Conservation (phyloP, 2,888 invertebrate genomes). For the Nemurella pictetii region DNA sequence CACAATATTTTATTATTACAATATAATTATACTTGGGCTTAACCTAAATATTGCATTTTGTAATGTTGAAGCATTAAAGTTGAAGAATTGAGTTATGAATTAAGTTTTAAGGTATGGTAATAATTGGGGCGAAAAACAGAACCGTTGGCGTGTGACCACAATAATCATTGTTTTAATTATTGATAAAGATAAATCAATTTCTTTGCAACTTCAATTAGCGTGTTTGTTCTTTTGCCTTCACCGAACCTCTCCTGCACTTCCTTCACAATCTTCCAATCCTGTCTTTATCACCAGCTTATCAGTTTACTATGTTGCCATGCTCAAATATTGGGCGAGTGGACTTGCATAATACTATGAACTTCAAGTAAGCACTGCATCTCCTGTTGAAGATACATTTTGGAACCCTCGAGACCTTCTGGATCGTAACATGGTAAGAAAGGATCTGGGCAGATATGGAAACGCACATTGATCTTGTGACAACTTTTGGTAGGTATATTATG, state of each 20-base stretch:
- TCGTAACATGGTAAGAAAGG: too few species aligned
- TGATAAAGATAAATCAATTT: neutral
- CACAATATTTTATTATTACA: slow-evolving; percentile 6
- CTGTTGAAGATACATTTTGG: too few species aligned
- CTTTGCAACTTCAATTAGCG: neutral
- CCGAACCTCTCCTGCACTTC: neutral
- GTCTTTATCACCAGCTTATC: neutral
- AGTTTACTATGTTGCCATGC: neutral
- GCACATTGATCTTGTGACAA: too few species aligned
- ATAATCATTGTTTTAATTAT: neutral
- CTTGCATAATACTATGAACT: too few species aligned
- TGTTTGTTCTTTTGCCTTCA: neutral
- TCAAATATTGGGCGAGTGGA: neutral
- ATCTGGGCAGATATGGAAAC: too few species aligned
- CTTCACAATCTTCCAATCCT: neutral
- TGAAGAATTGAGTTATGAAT: neutral
- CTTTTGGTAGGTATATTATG: too few species aligned
- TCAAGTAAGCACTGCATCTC: too few species aligned
- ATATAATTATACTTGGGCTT: slow-evolving; percentile 18
- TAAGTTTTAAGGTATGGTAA: neutral
- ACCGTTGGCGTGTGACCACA: neutral
- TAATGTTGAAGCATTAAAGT: slow-evolving; percentile 15
- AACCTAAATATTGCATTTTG: slow-evolving; percentile 22
- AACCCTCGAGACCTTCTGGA: too few species aligned
- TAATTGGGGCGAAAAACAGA: neutral